These are phyloP conservation scores for Pristiophorus japonicus DNA, from an alignment of 2,113 vertebrate species.

Conservation along the genomic window DNA sequence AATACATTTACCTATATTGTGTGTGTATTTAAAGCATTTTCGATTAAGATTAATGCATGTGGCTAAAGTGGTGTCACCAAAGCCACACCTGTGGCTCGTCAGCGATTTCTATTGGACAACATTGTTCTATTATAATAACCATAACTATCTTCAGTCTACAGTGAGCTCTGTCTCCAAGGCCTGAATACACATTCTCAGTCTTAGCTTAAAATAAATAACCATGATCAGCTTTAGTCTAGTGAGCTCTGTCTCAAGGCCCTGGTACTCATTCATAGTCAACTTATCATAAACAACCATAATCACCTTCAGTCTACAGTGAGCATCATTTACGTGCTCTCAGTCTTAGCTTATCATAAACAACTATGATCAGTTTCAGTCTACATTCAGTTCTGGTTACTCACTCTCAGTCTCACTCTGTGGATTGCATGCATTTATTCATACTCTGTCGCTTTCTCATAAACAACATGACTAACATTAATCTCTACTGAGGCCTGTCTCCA, in stretches of 20 bases:
- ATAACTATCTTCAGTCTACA: background rate
- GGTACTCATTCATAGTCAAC: background rate
- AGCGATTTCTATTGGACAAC: background rate
- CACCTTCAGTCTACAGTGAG: background rate
- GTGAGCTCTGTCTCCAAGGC: background rate
- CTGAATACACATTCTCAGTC: background rate
- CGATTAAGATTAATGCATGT: background rate
- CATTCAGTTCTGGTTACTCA: background rate
- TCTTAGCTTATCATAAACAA: background rate
- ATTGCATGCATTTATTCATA: background rate
- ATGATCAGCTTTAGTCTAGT: background rate
- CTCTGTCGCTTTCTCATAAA: slow-evolving; percentile 5
- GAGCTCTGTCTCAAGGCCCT: background rate
- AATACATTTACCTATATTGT: background rate
- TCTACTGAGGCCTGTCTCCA: background rate
- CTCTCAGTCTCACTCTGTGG: background rate
- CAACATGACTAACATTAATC: background rate
- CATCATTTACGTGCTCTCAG: background rate
- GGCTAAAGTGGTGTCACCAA: background rate
- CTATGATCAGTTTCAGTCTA: background rate
- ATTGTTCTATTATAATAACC: background rate
- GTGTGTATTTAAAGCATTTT: background rate
- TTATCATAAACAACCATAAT: background rate
- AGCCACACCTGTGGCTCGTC: background rate
- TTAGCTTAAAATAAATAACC: slow-evolving; percentile 6